Conservation (phyloP, 2,888 invertebrate species). For the Muschampia plurimacula region DNA sequence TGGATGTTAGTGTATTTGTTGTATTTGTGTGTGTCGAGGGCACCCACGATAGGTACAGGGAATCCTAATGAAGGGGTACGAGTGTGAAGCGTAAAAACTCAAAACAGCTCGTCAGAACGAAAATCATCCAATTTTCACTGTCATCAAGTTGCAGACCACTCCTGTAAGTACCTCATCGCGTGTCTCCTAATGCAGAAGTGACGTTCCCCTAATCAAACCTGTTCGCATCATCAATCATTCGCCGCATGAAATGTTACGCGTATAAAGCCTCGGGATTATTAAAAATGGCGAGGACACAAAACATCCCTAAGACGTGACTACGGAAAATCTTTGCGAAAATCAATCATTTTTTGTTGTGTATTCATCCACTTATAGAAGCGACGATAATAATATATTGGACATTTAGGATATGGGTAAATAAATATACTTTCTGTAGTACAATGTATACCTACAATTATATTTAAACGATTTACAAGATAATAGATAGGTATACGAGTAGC, state of each 20-base stretch:
- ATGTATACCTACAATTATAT: no score
- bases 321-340: background rate
- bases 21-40: no score
- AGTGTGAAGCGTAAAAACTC: no score
- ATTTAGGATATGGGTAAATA: no score
- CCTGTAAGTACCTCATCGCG: constrained; percentile 4
- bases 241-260: constrained; percentile 17
- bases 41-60: no score
- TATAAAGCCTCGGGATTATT: constrained; percentile 11
- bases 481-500: no score
- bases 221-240: constrained; percentile 23
- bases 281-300: constrained; percentile 22
- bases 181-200: constrained; percentile 10
- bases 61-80: no score
- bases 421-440: no score
- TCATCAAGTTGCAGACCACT: background rate
- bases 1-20: no score
- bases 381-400: no score
- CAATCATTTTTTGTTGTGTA: background rate
- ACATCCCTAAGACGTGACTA: constrained; percentile 2
- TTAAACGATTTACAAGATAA: no score
- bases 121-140: background rate
- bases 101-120: no score
- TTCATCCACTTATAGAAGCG: background rate
- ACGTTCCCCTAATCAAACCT: constrained; percentile 15